Evolutionary conservation across 2,113 vertebrate species (phyloP).

Genomic region (Sylvietta virens): DNA sequence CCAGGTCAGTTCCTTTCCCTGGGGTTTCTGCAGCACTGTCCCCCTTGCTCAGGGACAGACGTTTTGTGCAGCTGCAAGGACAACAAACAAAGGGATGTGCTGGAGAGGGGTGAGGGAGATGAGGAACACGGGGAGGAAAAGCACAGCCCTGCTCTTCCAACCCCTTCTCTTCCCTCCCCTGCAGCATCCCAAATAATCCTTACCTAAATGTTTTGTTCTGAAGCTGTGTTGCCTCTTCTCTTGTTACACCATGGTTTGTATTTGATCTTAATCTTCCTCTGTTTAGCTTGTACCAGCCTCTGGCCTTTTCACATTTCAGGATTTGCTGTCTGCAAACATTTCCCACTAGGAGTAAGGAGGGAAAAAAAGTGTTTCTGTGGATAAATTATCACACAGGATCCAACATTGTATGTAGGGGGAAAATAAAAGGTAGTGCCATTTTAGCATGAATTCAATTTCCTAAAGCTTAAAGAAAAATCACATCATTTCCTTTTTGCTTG

Average conservation of each 20-base stretch:
- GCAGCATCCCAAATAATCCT: background rate
- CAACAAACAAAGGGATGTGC: background rate
- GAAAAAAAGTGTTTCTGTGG: background rate
- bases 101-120: background rate
- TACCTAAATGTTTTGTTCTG: background rate
- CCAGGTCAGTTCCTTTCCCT: background rate
- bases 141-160: background rate
- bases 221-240: background rate
- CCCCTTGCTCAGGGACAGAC: background rate
- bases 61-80: background rate
- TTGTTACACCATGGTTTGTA: background rate
- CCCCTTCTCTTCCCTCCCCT: background rate
- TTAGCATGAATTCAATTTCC: background rate
- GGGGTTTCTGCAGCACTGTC: background rate
- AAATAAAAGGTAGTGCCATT: background rate
- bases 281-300: background rate
- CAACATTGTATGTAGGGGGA: rapidly evolving
- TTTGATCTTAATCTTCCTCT: conserved; percentile 19
- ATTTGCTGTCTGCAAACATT: background rate
- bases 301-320: background rate
- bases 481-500: background rate
- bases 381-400: background rate
- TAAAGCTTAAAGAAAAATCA: background rate
- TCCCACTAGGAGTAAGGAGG: background rate
- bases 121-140: background rate